phyloP scores from a whole-genome alignment of 1,140 invertebrate species.

The Leptoteleia sp. region DNA sequence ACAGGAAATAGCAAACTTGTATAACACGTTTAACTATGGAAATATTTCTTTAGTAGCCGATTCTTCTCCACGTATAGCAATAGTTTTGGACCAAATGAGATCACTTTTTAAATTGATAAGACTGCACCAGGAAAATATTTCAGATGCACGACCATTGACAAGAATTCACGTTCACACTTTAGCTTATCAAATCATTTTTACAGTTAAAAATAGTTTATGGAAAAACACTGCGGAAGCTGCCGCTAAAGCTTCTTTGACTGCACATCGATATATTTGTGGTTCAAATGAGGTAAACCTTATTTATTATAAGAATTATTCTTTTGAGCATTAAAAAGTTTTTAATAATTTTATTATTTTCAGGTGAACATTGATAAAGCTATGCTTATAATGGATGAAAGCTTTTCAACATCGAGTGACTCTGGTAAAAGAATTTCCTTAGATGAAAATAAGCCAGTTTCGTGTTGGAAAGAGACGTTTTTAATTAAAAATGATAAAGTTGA shows the following conservation, averaged over 20 bases:
- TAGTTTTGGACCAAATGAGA: constrained; percentile 92
- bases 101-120: constrained; percentile 85
- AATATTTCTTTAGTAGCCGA: constrained; percentile 89
- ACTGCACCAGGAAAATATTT: constrained; percentile 76
- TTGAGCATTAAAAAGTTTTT: no score
- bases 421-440: constrained; percentile 84
- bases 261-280: constrained; percentile 93
- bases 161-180: constrained; percentile 93
- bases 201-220: constrained; percentile 86
- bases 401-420: constrained; percentile 84
- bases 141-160: constrained; percentile 83
- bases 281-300: constrained; percentile 84
- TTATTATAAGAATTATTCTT: no score
- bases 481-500: constrained; percentile 77
- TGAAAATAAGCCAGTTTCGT: constrained; percentile 89
- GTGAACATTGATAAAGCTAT: constrained; percentile 87
- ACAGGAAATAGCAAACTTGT: constrained; percentile 91
- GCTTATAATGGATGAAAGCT: constrained; percentile 92
- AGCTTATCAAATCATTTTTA: constrained; percentile 92
- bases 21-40: constrained; percentile 86
- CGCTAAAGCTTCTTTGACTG: constrained; percentile 91
- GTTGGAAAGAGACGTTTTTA: constrained; percentile 87
- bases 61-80: constrained; percentile 89
- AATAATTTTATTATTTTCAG: constrained; percentile 71
- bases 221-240: constrained; percentile 89